Evolutionary conservation across 2,797 vertebrate species (phyloP).

Genomic region (Ctenopoma multispine): DNA sequence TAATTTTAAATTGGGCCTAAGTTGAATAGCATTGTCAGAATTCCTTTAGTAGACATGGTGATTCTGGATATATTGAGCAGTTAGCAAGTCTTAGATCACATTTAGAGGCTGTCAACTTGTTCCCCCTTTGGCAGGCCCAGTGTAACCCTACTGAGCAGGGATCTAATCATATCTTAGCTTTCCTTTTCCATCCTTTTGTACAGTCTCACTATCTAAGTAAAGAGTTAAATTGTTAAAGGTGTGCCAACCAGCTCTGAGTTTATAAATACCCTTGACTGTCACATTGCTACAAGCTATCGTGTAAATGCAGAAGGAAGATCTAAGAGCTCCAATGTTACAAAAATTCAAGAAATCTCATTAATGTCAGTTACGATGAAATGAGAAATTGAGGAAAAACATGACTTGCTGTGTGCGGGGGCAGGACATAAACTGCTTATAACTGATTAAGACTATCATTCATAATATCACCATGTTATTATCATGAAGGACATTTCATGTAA

Average conservation of each 20-base stretch:
- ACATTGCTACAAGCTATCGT: slow-evolving; percentile 56
- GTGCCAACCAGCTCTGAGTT: slow-evolving; percentile 39
- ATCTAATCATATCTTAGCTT: slow-evolving; percentile 61
- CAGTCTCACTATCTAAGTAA: slow-evolving; percentile 36
- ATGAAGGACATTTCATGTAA: slow-evolving; percentile 36
- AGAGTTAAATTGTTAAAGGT: slow-evolving; percentile 35
- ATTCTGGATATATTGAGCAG: slow-evolving; percentile 34
- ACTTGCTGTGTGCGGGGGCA: not conserved
- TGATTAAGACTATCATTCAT: slow-evolving; percentile 12
- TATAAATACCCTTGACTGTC: slow-evolving; percentile 65
- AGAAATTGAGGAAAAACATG: not conserved
- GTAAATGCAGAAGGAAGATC: slow-evolving; percentile 38
- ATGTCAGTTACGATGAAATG: slow-evolving; percentile 20
- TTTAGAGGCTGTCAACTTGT: slow-evolving; percentile 48
- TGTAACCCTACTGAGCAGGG: slow-evolving; percentile 31
- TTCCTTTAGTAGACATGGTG: slow-evolving; percentile 13
- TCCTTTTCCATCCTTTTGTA: slow-evolving; percentile 39
- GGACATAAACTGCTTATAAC: slow-evolving; percentile 6
- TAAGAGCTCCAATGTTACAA: not conserved
- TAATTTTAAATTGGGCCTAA: not conserved
- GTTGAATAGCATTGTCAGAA: slow-evolving; percentile 1
- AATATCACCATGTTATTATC: slow-evolving; percentile 16
- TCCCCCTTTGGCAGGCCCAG: slow-evolving; percentile 29
- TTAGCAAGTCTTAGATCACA: slow-evolving; percentile 32
- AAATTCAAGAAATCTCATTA: slow-evolving; percentile 23